Percentiles rank a stretch among this genome's conserved stretches.
Conservation (phyloP, 2,888 invertebrate species). For the Ectropis crepuscularia region DNA sequence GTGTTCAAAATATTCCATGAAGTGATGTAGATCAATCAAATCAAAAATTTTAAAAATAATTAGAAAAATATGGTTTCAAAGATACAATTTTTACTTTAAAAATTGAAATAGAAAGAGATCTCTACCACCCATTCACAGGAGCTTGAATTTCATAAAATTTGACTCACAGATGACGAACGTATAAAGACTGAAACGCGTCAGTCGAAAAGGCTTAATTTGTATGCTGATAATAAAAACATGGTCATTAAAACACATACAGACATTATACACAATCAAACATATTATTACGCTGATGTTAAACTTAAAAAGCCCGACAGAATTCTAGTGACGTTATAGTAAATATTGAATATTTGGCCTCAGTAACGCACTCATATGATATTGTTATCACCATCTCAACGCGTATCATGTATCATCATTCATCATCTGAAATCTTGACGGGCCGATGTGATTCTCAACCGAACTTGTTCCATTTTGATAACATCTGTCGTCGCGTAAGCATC, state of each 20-base stretch:
- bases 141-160: slow-evolving; percentile 5
- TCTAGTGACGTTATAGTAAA: slow-evolving; percentile 44
- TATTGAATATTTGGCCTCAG: slow-evolving; percentile 39
- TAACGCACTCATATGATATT: slow-evolving; percentile 45
- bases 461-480: slow-evolving; percentile 54
- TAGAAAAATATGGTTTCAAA: background rate
- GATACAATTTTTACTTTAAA: background rate
- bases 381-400: slow-evolving; percentile 61
- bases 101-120: background rate
- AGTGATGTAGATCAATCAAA: too few relatives aligned
- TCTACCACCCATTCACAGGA: background rate
- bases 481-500: slow-evolving; percentile 32
- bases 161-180: slow-evolving; percentile 10
- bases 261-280: slow-evolving; percentile 22
- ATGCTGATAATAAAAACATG: slow-evolving; percentile 23
- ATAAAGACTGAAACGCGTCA: slow-evolving; percentile 15
- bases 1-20: too few relatives aligned
- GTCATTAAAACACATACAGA: slow-evolving; percentile 23
- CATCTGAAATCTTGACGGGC: slow-evolving; percentile 69
- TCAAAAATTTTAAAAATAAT: background rate
- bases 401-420: slow-evolving; percentile 77
- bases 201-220: slow-evolving; percentile 17
- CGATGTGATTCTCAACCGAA: slow-evolving; percentile 47
- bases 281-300: slow-evolving; percentile 8
- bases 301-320: slow-evolving; percentile 34